Evolutionary conservation across 92 coral and sea anemone genomes (phyloP).

Genomic region (Epizoanthus rinbou): DNA sequence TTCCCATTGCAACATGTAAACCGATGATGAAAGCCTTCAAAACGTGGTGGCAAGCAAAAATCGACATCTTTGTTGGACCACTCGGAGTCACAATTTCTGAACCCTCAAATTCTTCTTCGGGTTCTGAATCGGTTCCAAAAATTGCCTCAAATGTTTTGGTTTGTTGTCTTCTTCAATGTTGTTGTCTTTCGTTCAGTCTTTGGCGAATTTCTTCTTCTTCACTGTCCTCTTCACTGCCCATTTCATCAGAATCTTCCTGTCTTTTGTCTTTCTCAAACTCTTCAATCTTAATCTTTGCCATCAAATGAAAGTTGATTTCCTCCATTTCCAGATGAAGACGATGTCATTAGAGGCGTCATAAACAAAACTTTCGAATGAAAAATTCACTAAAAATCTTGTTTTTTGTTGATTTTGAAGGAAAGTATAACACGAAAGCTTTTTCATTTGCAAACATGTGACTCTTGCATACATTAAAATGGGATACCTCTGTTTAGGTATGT

Average conservation of each 20-base stretch:
- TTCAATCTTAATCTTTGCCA: background rate
- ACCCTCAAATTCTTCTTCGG: conserved; percentile 24
- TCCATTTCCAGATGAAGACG: background rate
- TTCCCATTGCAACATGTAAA: no score
- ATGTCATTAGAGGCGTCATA: background rate
- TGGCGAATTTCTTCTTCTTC: conserved; percentile 14
- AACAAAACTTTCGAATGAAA: conserved; percentile 8
- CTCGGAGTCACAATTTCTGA: background rate
- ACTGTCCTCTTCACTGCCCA: background rate
- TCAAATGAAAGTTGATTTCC: conserved; percentile 9
- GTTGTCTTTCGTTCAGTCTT: conserved; percentile 23
- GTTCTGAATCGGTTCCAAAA: background rate
- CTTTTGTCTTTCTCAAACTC: background rate
- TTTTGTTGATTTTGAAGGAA: background rate
- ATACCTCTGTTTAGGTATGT: background rate
- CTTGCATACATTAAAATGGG: background rate
- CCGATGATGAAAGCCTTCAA: no score
- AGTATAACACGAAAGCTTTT: conserved; percentile 15
- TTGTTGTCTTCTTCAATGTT: conserved; percentile 19
- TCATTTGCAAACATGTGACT: conserved; percentile 1
- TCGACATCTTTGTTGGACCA: background rate
- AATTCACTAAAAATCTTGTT: conserved; percentile 11
- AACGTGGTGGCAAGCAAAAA: conserved; percentile 20
- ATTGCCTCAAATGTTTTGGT: conserved; percentile 1
- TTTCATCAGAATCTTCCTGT: background rate